Percentiles rank a stretch among this genome's conserved stretches.
These are phyloP conservation scores for Drosophila silvestris DNA, from an alignment of 2,888 invertebrate species.

Conservation along the genomic window DNA sequence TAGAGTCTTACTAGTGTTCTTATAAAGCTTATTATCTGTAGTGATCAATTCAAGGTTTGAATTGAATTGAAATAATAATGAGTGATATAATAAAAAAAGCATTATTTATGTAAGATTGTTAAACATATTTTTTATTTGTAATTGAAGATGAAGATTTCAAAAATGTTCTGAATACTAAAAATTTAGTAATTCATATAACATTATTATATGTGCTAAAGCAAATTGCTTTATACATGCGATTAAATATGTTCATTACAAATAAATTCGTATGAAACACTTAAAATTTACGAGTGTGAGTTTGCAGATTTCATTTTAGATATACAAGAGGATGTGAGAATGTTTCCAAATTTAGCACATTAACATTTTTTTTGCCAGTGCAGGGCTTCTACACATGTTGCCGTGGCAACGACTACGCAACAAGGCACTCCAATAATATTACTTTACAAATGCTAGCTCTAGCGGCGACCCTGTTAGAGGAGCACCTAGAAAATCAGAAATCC, in stretches of 20 bases:
- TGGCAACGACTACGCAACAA: slow-evolving; percentile 7
- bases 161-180: too few relatives aligned
- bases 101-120: too few relatives aligned
- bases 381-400: slow-evolving; percentile 6
- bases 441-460: slow-evolving; percentile 11
- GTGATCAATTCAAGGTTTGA: background rate
- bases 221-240: background rate
- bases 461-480: slow-evolving; percentile 18
- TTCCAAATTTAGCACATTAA: background rate
- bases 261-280: background rate
- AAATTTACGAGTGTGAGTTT: background rate
- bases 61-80: background rate
- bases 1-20: background rate
- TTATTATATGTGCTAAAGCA: background rate
- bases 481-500: slow-evolving; percentile 5
- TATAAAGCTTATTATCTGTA: background rate
- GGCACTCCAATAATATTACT: slow-evolving; percentile 36
- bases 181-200: too few relatives aligned
- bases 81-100: background rate
- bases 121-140: background rate
- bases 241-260: background rate
- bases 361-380: slow-evolving; percentile 19
- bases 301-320: background rate
- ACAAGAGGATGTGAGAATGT: background rate
- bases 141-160: background rate